These are phyloP conservation scores for Apodemus agrarius DNA, from an alignment of 2,797 vertebrate species.

Conservation along the genomic window DNA sequence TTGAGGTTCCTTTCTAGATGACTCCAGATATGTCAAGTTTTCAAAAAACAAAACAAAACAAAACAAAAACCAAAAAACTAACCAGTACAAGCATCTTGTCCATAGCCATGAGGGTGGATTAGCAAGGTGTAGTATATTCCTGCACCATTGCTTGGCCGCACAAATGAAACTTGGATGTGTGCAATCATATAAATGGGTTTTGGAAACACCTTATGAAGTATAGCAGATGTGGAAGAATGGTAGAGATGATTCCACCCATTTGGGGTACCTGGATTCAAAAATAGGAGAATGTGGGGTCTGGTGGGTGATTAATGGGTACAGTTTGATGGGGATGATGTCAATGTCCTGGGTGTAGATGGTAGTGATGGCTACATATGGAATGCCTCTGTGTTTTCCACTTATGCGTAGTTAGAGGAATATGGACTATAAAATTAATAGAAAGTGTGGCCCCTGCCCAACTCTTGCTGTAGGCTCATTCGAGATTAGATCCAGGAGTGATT, in stretches of 20 bases:
- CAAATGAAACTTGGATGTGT: too few relatives aligned
- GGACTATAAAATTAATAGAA: neutral
- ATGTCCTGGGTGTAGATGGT: neutral
- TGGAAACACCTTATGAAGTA: neutral
- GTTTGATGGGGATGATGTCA: neutral
- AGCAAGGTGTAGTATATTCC: rapidly evolving
- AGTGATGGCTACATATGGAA: rapidly evolving
- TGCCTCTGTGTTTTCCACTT: too few relatives aligned
- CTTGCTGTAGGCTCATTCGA: neutral
- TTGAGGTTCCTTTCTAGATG: neutral
- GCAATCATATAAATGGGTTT: rapidly evolving
- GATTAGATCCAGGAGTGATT: neutral
- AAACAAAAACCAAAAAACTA: neutral
- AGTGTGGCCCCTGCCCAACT: too few relatives aligned
- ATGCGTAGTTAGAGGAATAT: neutral
- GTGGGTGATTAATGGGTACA: neutral
- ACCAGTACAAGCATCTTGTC: neutral
- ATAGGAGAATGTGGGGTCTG: neutral
- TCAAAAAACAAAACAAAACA: neutral
- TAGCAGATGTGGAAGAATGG: neutral
- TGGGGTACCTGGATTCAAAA: neutral
- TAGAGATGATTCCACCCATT: neutral
- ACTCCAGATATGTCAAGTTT: neutral
- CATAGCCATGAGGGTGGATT: rapidly evolving
- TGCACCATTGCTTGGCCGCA: rapidly evolving